Conservation (phyloP, 2,888 invertebrate genomes). For the Calliphora vomitoria region DNA sequence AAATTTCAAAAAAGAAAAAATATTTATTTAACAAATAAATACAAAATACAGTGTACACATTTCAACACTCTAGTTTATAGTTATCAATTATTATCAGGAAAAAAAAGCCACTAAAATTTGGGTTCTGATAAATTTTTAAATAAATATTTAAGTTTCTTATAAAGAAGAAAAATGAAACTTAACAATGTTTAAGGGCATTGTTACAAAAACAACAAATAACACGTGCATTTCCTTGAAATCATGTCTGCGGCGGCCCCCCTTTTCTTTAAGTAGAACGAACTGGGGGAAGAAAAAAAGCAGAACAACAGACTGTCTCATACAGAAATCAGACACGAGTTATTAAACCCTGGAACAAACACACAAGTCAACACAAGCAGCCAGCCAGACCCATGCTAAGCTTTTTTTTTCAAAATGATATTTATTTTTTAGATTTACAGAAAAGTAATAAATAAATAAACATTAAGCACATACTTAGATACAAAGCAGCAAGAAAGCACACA, state of each 20-base stretch:
- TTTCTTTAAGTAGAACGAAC: not conserved
- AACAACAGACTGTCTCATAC: not conserved
- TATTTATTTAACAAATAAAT: slow-evolving; percentile 1
- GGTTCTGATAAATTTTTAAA: slow-evolving; percentile 31
- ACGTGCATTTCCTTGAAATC: slow-evolving; percentile 59
- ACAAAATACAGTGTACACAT: not conserved
- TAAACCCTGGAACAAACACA: slow-evolving; percentile 42
- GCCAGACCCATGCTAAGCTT: slow-evolving; percentile 70
- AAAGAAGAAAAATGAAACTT: not conserved
- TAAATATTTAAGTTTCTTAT: slow-evolving; percentile 50
- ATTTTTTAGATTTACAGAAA: slow-evolving; percentile 64
- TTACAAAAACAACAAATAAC: slow-evolving; percentile 44
- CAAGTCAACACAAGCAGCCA: slow-evolving; percentile 3
- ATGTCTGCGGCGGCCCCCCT: slow-evolving; percentile 28
- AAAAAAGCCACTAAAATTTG: not conserved
- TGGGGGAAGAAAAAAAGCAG: not conserved
- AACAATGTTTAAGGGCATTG: slow-evolving; percentile 3
- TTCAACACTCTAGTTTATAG: slow-evolving; percentile 18
- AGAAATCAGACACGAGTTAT: slow-evolving; percentile 69
- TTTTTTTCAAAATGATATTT: slow-evolving; percentile 57
- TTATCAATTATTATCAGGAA: not conserved
- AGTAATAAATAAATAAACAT: slow-evolving; percentile 65
- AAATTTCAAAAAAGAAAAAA: not conserved
- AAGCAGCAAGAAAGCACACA: slow-evolving; percentile 1
- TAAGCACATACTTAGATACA: slow-evolving; percentile 32